phyloP scores from a whole-genome alignment of 2,113 vertebrate species.

The Plotosus lineatus region DNA sequence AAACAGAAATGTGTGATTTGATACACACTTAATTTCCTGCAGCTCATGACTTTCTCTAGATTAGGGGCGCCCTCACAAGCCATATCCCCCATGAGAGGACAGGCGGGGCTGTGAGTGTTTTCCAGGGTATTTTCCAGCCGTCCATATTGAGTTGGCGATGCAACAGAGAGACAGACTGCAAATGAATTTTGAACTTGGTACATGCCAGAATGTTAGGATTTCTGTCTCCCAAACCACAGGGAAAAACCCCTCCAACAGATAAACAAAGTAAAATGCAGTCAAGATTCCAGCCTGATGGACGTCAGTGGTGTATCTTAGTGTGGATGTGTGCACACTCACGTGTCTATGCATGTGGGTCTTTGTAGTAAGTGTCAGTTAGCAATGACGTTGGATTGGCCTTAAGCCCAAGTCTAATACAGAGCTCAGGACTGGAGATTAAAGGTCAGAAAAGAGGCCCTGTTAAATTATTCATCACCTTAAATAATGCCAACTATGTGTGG shows the following conservation, averaged over 20 bases:
- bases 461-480: conserved; percentile 7
- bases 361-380: conserved; percentile 25
- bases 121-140: conserved; percentile 69
- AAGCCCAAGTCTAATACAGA: conserved; percentile 13
- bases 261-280: conserved; percentile 57
- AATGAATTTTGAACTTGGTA: conserved; percentile 65
- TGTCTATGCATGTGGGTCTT: conserved; percentile 7
- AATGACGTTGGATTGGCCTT: conserved; percentile 33
- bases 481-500: background rate
- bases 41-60: conserved; percentile 56
- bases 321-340: conserved; percentile 6
- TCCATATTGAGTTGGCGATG: conserved; percentile 62
- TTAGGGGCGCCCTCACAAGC: conserved; percentile 56
- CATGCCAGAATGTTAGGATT: conserved; percentile 62
- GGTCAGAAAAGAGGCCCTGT: background rate
- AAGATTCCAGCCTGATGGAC: conserved; percentile 62
- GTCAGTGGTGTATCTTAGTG: conserved; percentile 44
- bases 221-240: conserved; percentile 63
- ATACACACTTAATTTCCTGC: conserved; percentile 62
- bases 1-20: conserved; percentile 66
- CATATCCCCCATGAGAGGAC: conserved; percentile 50
- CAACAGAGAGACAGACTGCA: conserved; percentile 64
- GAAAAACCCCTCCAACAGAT: conserved; percentile 55
- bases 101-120: conserved; percentile 63
- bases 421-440: background rate